Conservation (phyloP, 1,140 invertebrate genomes). For the Vanessa atalanta region DNA sequence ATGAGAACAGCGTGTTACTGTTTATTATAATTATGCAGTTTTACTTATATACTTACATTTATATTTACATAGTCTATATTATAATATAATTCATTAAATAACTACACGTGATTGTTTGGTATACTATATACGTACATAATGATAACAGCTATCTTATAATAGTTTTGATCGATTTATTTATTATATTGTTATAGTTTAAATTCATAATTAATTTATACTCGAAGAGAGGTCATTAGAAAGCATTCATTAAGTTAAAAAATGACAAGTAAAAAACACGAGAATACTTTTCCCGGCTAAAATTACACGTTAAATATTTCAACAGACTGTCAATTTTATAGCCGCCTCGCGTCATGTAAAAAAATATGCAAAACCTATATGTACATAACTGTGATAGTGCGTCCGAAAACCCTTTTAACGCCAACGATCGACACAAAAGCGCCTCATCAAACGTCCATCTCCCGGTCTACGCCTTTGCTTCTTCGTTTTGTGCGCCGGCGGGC, state of each 20-base stretch:
- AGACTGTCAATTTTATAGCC: constrained; percentile 38
- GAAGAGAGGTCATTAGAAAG: neutral
- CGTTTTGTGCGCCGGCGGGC: constrained; percentile 56
- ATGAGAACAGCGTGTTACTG: too few relatives aligned
- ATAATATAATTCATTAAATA: too few relatives aligned
- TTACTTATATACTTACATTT: too few relatives aligned
- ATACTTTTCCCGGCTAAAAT: neutral
- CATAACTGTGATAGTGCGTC: constrained; percentile 63
- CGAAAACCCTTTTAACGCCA: constrained; percentile 71
- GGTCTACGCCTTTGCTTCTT: constrained; percentile 58
- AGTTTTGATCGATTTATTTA: too few relatives aligned
- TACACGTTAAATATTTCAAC: constrained; percentile 22
- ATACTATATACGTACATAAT: too few relatives aligned
- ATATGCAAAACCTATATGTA: constrained; percentile 47
- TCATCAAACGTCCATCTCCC: constrained; percentile 79
- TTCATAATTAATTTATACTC: too few relatives aligned
- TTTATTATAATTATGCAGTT: too few relatives aligned
- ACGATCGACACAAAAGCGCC: constrained; percentile 75
- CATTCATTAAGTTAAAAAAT: too few relatives aligned
- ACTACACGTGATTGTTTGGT: too few relatives aligned
- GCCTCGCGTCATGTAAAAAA: constrained; percentile 41
- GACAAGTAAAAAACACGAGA: neutral
- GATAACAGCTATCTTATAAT: too few relatives aligned
- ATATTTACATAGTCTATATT: too few relatives aligned
- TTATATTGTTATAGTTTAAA: too few relatives aligned